phyloP scores from a whole-genome alignment of 1,140 invertebrate species.

The Lysiphlebus fabarum region DNA sequence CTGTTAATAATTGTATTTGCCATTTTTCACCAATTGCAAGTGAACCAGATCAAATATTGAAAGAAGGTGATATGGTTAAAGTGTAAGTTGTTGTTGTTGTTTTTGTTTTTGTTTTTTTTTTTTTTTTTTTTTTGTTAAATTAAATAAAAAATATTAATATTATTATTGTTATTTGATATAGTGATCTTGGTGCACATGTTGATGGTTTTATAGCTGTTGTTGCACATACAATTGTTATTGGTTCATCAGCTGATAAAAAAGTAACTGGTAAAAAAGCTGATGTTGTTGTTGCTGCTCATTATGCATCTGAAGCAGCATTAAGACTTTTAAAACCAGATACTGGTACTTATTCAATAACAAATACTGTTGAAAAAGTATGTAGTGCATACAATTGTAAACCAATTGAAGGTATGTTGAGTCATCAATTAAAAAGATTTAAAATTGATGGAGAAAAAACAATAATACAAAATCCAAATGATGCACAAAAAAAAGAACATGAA shows the following conservation, averaged over 20 bases:
- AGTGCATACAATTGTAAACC: conserved; percentile 94
- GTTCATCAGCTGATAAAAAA: conserved; percentile 68
- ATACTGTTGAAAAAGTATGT: conserved; percentile 89
- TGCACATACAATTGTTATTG: conserved; percentile 92
- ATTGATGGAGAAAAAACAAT: conserved; percentile 99
- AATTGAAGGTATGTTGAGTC: conserved; percentile 98
- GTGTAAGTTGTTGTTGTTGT: conserved; percentile 88
- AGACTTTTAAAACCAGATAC: conserved; percentile 87
- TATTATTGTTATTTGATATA: conserved; percentile 55
- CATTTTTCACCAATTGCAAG: conserved; percentile 94
- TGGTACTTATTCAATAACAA: conserved; percentile 91
- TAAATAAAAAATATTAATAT: conserved; percentile 2
- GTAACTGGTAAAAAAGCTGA: conserved; percentile 91
- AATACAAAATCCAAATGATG: conserved; percentile 96
- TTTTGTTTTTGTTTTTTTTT: conserved; percentile 1
- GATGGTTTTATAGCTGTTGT: conserved; percentile 99
- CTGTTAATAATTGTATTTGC: conserved; percentile 98
- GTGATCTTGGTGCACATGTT: conserved; percentile 95
- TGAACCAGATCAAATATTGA: conserved; percentile 84
- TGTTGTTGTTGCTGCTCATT: conserved; percentile 94
- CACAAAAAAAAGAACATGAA: conserved; percentile 96
- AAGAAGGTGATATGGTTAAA: conserved; percentile 95
- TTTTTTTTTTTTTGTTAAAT: conserved; percentile 17
- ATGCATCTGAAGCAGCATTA: conserved; percentile 90
- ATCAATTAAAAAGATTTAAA: conserved; percentile 93